A percentile compares a stretch with the other conserved stretches of the same genome.
phyloP scores from a whole-genome alignment of 2,113 vertebrate species.

The Notothenia coriiceps region DNA sequence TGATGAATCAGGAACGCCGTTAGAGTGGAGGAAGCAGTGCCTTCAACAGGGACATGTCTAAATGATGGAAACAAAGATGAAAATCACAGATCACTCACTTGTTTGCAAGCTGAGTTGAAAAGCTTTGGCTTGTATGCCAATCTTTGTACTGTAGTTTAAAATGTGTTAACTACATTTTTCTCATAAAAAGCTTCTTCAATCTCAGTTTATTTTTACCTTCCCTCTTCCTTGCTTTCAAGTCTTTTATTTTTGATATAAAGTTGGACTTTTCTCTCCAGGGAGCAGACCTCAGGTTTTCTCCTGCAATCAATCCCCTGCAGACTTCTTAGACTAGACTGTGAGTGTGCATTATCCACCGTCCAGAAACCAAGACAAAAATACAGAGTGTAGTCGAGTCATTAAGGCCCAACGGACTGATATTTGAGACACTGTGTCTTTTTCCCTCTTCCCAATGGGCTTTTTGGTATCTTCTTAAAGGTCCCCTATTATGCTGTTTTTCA shows the following conservation, averaged over 20 bases:
- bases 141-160: neutral
- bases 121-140: neutral
- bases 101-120: slow-evolving; percentile 29
- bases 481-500: no score
- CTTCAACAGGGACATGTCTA: slow-evolving; percentile 41
- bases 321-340: neutral
- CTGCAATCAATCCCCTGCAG: neutral
- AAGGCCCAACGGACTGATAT: neutral
- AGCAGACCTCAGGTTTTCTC: neutral
- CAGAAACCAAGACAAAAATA: neutral
- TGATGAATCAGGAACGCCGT: slow-evolving; percentile 24
- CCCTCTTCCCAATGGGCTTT: neutral
- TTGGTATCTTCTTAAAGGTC: neutral
- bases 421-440: slow-evolving; percentile 1
- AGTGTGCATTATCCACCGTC: neutral
- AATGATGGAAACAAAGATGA: slow-evolving; percentile 52
- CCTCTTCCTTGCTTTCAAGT: neutral
- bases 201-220: neutral
- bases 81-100: slow-evolving; percentile 38
- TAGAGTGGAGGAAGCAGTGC: slow-evolving; percentile 5
- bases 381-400: neutral
- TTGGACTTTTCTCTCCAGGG: neutral
- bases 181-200: slow-evolving; percentile 9
- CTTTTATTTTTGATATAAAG: neutral
- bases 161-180: neutral